Evolutionary conservation across 2,888 invertebrate genomes (phyloP), one percentile per base, ranked within the genome.

Genomic region (Hyposoter dolosus): DNA sequence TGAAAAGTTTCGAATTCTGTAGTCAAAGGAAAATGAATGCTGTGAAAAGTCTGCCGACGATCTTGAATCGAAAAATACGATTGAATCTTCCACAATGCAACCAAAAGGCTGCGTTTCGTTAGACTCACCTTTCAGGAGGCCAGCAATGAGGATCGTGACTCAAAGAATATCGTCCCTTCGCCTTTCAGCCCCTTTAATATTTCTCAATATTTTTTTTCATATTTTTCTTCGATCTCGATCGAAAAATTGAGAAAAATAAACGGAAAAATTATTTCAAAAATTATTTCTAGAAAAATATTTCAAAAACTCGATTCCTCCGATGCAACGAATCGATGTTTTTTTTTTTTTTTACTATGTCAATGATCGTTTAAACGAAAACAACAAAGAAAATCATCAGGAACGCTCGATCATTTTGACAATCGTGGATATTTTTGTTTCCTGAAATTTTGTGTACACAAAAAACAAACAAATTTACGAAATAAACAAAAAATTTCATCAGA

Each of bases 251-350:
- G 28, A 28, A 28, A 28, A 60, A 66, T 66, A 2, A 10, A 19
- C 3, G 7, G 19, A 19, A 66, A 43, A 56, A 56, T n/a, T n/a
- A n/a, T n/a, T n/a, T n/a, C n/a, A n/a, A n/a, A n/a, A n/a, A n/a
- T n/a, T n/a, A n/a, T n/a, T n/a, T n/a, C n/a, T n/a, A n/a, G n/a
- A n/a, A n/a, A n/a, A 65, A 65, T 35, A 40, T 35, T 28, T 65
- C 65, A 28, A 35, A 50, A 71, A 45, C 45, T 71, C 19, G 45
- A 50, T 17, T 47, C 50, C 17, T 47, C 47, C 45, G 50, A 80
- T 43, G 80, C 83, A 43, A 71, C 56, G 83, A 40, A 82, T 83
- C 76, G 28, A 28, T 28, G n/a, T 28, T 28, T 28, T 28, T 28
- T 28, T 66, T 76, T 47, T 28, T 12, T 45, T 47, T 47, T 28